Percentiles rank a stretch among this genome's conserved stretches.
Conservation (phyloP, 2,888 invertebrate genomes). For the Limnephilus marmoratus region DNA sequence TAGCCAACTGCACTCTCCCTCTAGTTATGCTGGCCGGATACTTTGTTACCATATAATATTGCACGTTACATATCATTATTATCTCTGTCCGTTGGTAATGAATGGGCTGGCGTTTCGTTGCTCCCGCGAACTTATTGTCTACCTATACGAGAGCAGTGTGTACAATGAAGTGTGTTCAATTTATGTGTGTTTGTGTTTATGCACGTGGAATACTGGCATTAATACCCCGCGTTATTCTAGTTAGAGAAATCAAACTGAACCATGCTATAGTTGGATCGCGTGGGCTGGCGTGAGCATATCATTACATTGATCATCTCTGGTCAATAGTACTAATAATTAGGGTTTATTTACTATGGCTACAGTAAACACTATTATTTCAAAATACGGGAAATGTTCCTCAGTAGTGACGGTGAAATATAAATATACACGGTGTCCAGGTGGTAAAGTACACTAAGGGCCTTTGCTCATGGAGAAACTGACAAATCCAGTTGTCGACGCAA, state of each 20-base stretch:
- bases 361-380: too few relatives aligned
- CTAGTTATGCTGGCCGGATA: conserved; percentile 57
- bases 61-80: conserved; percentile 65
- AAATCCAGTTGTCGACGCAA: too few relatives aligned
- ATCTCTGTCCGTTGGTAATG: conserved; percentile 62
- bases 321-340: background rate
- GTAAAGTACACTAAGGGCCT: too few relatives aligned
- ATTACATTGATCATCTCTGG: background rate
- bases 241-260: background rate
- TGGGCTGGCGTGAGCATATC: background rate
- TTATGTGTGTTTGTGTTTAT: background rate
- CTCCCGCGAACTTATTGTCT: background rate
- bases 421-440: too few relatives aligned
- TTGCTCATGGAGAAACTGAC: too few relatives aligned
- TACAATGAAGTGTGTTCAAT: background rate
- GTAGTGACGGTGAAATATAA: too few relatives aligned
- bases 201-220: background rate
- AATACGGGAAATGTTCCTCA: too few relatives aligned
- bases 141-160: background rate
- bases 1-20: conserved; percentile 50
- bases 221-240: background rate
- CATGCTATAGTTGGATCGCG: background rate
- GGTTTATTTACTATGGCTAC: too few relatives aligned
- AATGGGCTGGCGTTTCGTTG: conserved; percentile 51
- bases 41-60: conserved; percentile 63